A percentile compares a stretch with the other conserved stretches of the same genome.
Evolutionary conservation across 2,797 vertebrate species (phyloP).

Genomic region (Dendrocincla tyrannina): DNA sequence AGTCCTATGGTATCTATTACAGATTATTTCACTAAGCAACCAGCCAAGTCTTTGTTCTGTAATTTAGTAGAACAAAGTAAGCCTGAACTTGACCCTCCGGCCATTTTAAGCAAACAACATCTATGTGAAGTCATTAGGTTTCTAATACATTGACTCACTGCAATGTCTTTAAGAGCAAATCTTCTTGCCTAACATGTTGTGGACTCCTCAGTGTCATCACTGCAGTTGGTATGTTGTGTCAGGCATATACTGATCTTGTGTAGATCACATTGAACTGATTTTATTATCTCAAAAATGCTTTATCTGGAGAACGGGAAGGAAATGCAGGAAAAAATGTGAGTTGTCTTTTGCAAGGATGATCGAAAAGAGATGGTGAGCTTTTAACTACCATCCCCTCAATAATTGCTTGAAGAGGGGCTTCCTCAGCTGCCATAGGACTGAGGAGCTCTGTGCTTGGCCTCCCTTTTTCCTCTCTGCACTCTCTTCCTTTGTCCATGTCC

Average conservation of each 20-base stretch:
- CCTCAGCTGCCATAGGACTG: background rate
- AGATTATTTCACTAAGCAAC: slow-evolving; percentile 31
- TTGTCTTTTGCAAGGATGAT: background rate
- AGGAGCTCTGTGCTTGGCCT: background rate
- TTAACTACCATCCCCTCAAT: background rate
- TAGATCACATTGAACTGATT: background rate
- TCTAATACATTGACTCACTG: background rate
- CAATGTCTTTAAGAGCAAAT: background rate
- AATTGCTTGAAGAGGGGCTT: background rate
- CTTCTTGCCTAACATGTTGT: background rate
- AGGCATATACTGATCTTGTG: background rate
- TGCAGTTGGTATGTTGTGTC: background rate
- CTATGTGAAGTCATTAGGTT: slow-evolving; percentile 4
- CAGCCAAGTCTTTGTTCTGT: slow-evolving; percentile 28
- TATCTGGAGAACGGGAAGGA: background rate
- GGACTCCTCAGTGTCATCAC: background rate
- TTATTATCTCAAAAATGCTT: background rate
- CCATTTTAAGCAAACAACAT: slow-evolving; percentile 21
- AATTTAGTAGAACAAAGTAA: slow-evolving; percentile 27
- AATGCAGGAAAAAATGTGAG: background rate
- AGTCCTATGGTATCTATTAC: background rate
- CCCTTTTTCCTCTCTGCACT: background rate
- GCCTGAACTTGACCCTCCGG: background rate
- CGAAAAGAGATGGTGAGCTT: background rate
- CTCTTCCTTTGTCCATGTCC: background rate